Conservation (phyloP, 2,888 invertebrate species). For the Adelognathus sp. region DNA sequence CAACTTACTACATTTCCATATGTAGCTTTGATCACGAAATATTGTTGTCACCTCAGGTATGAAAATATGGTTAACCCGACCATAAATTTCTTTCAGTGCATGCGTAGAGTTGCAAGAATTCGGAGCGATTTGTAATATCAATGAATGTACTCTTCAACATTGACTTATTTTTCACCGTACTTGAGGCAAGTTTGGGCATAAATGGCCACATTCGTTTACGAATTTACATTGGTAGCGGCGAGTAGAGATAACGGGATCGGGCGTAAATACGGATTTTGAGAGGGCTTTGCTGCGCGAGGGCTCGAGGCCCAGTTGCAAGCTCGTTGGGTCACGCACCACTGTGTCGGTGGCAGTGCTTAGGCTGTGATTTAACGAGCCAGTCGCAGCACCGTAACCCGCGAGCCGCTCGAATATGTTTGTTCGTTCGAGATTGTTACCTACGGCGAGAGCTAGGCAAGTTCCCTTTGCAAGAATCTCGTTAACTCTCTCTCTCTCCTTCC, state of each 20-base stretch:
- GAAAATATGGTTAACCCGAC: too few species aligned
- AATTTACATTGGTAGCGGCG: too few species aligned
- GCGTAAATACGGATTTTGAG: constrained; percentile 51
- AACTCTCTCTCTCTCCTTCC: constrained; percentile 27
- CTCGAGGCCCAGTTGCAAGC: constrained; percentile 12
- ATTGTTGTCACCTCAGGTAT: too few species aligned
- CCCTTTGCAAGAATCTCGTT: constrained; percentile 52
- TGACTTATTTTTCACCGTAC: neutral
- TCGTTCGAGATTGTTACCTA: constrained; percentile 48
- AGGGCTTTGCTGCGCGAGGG: constrained; percentile 4
- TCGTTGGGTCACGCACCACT: constrained; percentile 44
- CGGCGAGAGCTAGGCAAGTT: constrained; percentile 15
- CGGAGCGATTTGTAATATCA: too few species aligned
- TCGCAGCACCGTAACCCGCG: constrained; percentile 47
- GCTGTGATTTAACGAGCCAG: constrained; percentile 53
- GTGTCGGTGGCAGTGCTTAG: constrained; percentile 35
- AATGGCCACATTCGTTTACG: neutral
- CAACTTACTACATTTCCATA: too few species aligned
- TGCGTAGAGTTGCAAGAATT: too few species aligned
- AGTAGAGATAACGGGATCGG: constrained; percentile 47
- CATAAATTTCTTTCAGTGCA: too few species aligned
- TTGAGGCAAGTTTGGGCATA: neutral
- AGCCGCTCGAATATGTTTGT: constrained; percentile 54
- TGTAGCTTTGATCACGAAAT: too few species aligned
- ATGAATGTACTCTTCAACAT: neutral